Evolutionary conservation across 2,888 invertebrate genomes (phyloP), one percentile per base, ranked within the genome.

Genomic region (Nemotelus nigrinus): DNA sequence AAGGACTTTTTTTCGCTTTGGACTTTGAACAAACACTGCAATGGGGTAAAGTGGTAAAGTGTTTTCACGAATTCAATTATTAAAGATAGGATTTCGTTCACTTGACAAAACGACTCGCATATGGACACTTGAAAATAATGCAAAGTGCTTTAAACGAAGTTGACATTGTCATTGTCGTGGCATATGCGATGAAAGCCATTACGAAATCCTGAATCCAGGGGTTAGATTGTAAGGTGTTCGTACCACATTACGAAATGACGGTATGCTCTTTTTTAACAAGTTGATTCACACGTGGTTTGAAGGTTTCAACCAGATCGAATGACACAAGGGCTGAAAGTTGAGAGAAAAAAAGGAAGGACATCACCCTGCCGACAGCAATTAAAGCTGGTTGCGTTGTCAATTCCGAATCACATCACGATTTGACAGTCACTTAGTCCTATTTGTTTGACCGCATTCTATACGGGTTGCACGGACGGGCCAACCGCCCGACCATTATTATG

Each of bases 381-480:
- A 67, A 50, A 50, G 47, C 47, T 48, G 71, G 71, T 72, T 72
- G 43, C 71, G 71, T 72, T 72, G 71, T 72, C 71, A 72, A 57
- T 72, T 57, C 39, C 53, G 71, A 72, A 72, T 72, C 71, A 72
- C 57, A 58, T 72, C 71, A 72, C 58, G 71, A 72, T 72, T 72
- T 72, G 71, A 72, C 71, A 72, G 71, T 72, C 71, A 72, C 71
- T 72, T 72, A 72, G 71, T 72, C 71, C 71, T 58, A 72, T 72
- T 72, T 58, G 58, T 72, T 45, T 57, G 71, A 57, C 58, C 57
- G 58, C 71, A 72, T 58, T 57, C 71, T 41, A 72, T 72, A 58
- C 71, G 71, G 71, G 71, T 72, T 47, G 71, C 7, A 5, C n/a
- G 67, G 67, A 25, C 48, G 39, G 50, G 39, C 67, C 67, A 67